These are phyloP conservation scores for Cheilosia pagana DNA, from an alignment of 2,888 invertebrate species.

Conservation along the genomic window DNA sequence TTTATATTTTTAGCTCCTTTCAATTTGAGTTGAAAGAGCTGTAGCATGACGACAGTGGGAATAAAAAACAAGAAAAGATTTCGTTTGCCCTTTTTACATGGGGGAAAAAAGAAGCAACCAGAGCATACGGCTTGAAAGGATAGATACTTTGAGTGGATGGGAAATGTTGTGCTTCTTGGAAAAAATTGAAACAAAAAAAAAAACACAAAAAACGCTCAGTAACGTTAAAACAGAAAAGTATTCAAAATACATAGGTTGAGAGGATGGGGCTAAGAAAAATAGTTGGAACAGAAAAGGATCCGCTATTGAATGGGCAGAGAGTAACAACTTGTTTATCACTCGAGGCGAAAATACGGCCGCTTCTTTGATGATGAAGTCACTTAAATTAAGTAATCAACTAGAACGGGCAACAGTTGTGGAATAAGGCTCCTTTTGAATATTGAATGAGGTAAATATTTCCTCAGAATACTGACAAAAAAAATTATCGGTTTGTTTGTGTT, in stretches of 20 bases:
- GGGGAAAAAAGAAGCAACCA: neutral
- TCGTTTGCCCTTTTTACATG: conserved; percentile 54
- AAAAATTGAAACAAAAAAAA: neutral
- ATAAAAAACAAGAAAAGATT: conserved; percentile 37
- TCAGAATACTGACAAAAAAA: too few species aligned
- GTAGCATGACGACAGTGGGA: neutral
- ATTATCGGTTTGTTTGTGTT: too few species aligned
- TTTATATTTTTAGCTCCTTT: conserved; percentile 60
- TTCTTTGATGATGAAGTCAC: conserved; percentile 22
- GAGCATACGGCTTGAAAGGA: conserved; percentile 21
- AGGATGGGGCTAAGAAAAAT: conserved; percentile 33
- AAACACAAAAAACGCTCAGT: conserved; percentile 21
- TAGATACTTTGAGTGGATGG: conserved; percentile 47
- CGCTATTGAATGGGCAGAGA: conserved; percentile 28
- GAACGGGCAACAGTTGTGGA: neutral
- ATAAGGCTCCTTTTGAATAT: too few species aligned
- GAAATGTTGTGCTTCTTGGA: conserved; percentile 50
- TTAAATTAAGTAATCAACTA: conserved; percentile 3
- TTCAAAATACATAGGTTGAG: conserved; percentile 41
- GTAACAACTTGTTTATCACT: conserved; percentile 18
- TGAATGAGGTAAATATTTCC: too few species aligned
- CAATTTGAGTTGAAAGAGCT: conserved; percentile 51
- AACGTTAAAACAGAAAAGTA: conserved; percentile 13
- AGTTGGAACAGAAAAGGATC: conserved; percentile 19
- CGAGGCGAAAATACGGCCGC: conserved; percentile 6